These are phyloP conservation scores for Penaeus indicus DNA, from an alignment of 1,140 invertebrate species.

Conservation along the genomic window DNA sequence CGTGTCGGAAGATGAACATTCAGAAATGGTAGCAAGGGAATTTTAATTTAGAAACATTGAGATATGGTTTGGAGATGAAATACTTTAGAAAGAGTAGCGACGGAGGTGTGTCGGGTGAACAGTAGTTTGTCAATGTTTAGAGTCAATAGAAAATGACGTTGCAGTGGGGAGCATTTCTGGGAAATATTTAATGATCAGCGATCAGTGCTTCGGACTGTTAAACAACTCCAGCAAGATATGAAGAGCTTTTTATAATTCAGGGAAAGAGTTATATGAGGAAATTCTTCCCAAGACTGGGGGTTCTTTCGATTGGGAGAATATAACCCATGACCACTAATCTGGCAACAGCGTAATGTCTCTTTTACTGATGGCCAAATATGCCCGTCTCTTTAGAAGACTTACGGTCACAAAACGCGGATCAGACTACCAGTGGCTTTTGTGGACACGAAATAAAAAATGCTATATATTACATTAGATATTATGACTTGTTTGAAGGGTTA, in stretches of 20 bases:
- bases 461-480: conserved; percentile 37
- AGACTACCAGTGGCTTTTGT: conserved; percentile 40
- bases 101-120: conserved; percentile 21
- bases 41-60: neutral
- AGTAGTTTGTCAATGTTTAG: conserved; percentile 50
- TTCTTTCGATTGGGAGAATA: neutral
- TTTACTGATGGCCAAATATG: conserved; percentile 56
- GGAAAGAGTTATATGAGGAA: neutral
- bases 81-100: neutral
- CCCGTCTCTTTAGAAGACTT: conserved; percentile 33
- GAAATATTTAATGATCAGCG: conserved; percentile 32
- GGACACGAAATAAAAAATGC: conserved; percentile 37
- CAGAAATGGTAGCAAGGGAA: no score
- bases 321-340: neutral
- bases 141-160: conserved; percentile 46
- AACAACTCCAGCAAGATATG: neutral
- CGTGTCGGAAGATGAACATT: no score
- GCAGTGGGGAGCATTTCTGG: conserved; percentile 5
- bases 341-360: conserved; percentile 56
- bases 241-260: neutral
- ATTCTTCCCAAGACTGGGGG: neutral
- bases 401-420: conserved; percentile 52
- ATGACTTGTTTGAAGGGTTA: no score
- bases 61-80: neutral
- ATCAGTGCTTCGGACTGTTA: neutral